Base-by-base conservation (phyloP, 2,797 vertebrate species). In the Myripristis jacobus region DNA sequence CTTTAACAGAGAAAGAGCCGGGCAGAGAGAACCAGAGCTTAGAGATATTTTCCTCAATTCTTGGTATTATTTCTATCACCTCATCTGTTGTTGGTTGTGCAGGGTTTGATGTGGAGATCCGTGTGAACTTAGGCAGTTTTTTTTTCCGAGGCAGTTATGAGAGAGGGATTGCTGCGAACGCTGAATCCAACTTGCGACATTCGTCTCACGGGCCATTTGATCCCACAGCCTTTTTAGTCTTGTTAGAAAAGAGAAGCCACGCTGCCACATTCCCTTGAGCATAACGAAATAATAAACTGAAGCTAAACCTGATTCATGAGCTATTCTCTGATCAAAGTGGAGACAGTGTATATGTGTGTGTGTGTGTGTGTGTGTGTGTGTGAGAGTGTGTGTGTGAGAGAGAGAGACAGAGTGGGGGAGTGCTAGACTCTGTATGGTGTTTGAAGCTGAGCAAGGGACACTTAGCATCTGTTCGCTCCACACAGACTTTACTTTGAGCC, bases 401-500 rank as follows among this genome's bases (percentile, higher is more conserved):
- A 58, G 29, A 58, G 55, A 44, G 36, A 46, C 22, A 46, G 43
- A 31, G 6, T 15, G 58, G 62, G 70, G 48, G 75, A 50, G 77
- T 48, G 67, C 67, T 69, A 58, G 71, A 88, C 70, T 78, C 22
- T 50, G 66, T 22, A 38, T 21, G 56, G 31, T 59, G 53, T 57
- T 58, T 46, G 66, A 66, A 82, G 82, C 83, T 83, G 79, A 83
- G 80, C 81, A 76, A 81, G 82, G 87, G 89, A 90, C 87, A 90
- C 87, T 90, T 86, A 80, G 89, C 88, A 92, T 91, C 92, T 92
- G 87, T 88, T 83, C 83, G 41, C 78, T 89, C 70, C 66, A 79
- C 84, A 85, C 90, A 90, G 84, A 84, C 91, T 90, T 92, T 83
- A 87, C 90, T 89, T 86, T 87, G 81, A 92, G 88, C 80, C 57